Conservation (phyloP, 2,797 vertebrate genomes). For the Neosilurus mollespiculum region DNA sequence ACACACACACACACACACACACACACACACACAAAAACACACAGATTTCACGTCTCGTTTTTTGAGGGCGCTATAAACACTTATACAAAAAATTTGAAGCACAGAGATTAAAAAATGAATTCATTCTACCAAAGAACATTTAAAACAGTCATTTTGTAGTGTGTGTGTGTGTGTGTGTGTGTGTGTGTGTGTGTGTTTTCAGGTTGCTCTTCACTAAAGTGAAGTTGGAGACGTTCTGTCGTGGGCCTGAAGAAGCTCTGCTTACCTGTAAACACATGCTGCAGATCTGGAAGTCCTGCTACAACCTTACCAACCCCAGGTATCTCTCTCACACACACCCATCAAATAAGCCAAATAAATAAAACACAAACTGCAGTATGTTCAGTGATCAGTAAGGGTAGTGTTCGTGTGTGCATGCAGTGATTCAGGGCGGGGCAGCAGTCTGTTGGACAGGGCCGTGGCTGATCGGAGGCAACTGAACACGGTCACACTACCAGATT, state of each 20-base stretch:
- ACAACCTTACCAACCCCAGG: slow-evolving; percentile 98
- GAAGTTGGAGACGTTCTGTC: slow-evolving; percentile 89
- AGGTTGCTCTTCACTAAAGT: slow-evolving; percentile 93
- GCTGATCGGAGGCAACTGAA: slow-evolving; percentile 94
- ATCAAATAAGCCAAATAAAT: neutral
- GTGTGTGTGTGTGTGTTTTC: neutral
- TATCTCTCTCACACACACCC: neutral
- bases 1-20: slow-evolving; percentile 37
- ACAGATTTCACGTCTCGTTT: too few relatives aligned
- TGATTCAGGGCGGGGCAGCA: slow-evolving; percentile 97
- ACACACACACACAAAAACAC: slow-evolving; percentile 15
- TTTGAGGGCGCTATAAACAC: too few relatives aligned
- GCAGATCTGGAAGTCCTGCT: slow-evolving; percentile 99
- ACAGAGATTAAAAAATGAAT: too few relatives aligned
- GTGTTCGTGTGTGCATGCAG: slow-evolving; percentile 66
- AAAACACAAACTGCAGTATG: neutral
- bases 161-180: neutral
- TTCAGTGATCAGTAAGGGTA: too few relatives aligned
- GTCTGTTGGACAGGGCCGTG: slow-evolving; percentile 92
- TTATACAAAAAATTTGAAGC: too few relatives aligned
- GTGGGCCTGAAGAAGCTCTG: slow-evolving; percentile 92
- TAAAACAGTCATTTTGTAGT: neutral
- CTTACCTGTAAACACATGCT: slow-evolving; percentile 98
- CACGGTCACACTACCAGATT: slow-evolving; percentile 93
- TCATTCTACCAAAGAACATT: neutral